These are phyloP conservation scores for Cecropterus lyciades DNA, from an alignment of 1,140 invertebrate species.

Conservation along the genomic window DNA sequence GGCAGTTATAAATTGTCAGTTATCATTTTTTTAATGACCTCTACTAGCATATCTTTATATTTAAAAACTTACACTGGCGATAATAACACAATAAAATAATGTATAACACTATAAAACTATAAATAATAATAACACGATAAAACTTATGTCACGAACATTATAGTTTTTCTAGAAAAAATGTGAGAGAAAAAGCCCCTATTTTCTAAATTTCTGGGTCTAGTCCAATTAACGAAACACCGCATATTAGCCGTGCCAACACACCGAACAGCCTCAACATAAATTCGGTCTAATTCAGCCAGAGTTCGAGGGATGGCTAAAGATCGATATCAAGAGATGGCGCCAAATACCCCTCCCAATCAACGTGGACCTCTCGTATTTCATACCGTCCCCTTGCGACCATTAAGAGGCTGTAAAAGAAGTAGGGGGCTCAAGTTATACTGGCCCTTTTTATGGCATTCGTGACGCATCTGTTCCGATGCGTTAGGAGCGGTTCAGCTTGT, in stretches of 20 bases:
- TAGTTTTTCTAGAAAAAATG: no score
- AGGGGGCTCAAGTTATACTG: conserved; percentile 44
- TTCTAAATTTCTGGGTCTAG: conserved; percentile 15
- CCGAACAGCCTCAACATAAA: conserved; percentile 54
- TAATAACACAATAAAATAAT: no score
- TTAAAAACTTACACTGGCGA: no score
- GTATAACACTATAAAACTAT: no score
- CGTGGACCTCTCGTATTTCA: conserved; percentile 56
- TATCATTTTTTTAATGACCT: no score
- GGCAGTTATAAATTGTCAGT: no score
- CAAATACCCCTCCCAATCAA: conserved; percentile 60
- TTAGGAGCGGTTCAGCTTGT: conserved; percentile 5
- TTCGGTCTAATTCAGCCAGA: conserved; percentile 70
- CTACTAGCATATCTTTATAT: no score
- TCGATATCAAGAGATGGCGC: conserved; percentile 74
- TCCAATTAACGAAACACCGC: conserved; percentile 46
- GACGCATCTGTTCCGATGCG: conserved; percentile 59
- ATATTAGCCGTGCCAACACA: conserved; percentile 44
- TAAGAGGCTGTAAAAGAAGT: conserved; percentile 39
- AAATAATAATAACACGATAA: no score
- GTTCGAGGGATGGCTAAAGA: conserved; percentile 73
- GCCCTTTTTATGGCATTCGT: conserved; percentile 57
- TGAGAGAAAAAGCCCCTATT: not conserved
- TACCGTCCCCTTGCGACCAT: conserved; percentile 47
- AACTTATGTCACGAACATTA: no score